Base-by-base conservation (phyloP, 2,888 invertebrate genomes). In the Amorpha juglandis region DNA sequence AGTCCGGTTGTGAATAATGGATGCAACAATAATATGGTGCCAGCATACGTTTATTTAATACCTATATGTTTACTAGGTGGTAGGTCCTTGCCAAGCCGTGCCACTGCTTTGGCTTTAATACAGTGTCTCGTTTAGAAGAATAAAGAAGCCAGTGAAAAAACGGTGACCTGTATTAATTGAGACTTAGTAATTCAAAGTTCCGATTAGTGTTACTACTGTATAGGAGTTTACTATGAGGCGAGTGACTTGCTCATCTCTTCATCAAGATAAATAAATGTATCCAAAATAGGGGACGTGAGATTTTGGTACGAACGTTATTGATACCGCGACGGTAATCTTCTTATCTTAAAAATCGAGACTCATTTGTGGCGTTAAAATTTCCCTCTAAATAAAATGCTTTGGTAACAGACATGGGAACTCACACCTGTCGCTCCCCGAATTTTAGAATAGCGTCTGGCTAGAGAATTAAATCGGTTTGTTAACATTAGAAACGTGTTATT, bases 11-110 rank as follows among this genome's bases (percentile, higher is more conserved):
- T 92, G 90, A 92, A 92, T 92, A 91, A 92, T 92, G 84, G 81
- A 92, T 91, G 86, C 84, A 87, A 88, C 88, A 89, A 91, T 90
- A 92, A 91, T 90, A 89, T 88, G 83, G 85, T 78, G 79, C 71
- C 72, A 78, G 78, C 80, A 83, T 75, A 82, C 81, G 78, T 82
- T 78, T 83, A 84, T 85, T 86, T 83, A 85, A 87, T 87, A 83
- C 11, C 19, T 50, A 19, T 16, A 11, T 53, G n/a, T n/a, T n/a
- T n/a, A 66, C 48, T 45, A 67, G 42, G 27, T 27, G 27, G 27
- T 27, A 27, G 27, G 27, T 27, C 27, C 27, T 27, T 27, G 27
- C n/a, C n/a, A n/a, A n/a, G n/a, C n/a, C n/a, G n/a, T n/a, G n/a
- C n/a, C n/a, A n/a, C n/a, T n/a, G n/a, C n/a, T n/a, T n/a, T n/a